Base-by-base conservation (phyloP, 2,797 vertebrate genomes). In the Sphaeramia orbicularis region DNA sequence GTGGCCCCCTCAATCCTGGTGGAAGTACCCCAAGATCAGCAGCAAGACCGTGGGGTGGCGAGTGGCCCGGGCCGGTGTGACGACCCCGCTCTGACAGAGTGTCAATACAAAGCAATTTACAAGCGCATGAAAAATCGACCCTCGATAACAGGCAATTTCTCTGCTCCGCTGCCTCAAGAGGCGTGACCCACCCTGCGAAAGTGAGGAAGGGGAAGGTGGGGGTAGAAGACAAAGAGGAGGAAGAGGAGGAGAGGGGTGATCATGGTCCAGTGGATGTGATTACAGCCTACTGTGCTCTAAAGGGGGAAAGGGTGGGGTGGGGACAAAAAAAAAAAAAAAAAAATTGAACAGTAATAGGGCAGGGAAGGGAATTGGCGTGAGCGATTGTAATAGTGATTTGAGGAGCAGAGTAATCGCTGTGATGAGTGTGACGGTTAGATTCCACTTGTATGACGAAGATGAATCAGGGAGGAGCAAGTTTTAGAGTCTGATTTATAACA, bases 31-130 rank as follows among this genome's bases (percentile, higher is more conserved):
- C 40, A 0, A n/a, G 86, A 89, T 87, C 48, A 13, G 82, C 65
- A 61, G 65, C 5, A 5, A 14, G 45, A 70, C 76, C 42, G 47
- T 53, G 8, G 78, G 88, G 82, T 79, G 81, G 88, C 66, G 62
- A 77, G 90, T 76, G 89, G 81, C 71, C 90, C 64, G 71, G 92
- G 91, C 93, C 92, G 86, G 89, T 90, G 93, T 95, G 95, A 94
- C 93, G 94, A 95, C 94, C 93, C 91, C 71, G 81, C 94, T 92
- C 94, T 96, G 96, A 96, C 96, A 96, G 95, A 73, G 91, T 95
- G 96, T 97, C 96, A 96, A 97, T 97, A 97, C 95, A 95, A 96
- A 95, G 94, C 96, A 96, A 96, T 96, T 96, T 96, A 96, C 94
- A 94, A 96, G 94, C 94, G 93, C 95, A 95, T 95, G 95, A 95